These are phyloP conservation scores for Falco rusticolus DNA, from an alignment of 2,797 vertebrate genomes.

Conservation along the genomic window DNA sequence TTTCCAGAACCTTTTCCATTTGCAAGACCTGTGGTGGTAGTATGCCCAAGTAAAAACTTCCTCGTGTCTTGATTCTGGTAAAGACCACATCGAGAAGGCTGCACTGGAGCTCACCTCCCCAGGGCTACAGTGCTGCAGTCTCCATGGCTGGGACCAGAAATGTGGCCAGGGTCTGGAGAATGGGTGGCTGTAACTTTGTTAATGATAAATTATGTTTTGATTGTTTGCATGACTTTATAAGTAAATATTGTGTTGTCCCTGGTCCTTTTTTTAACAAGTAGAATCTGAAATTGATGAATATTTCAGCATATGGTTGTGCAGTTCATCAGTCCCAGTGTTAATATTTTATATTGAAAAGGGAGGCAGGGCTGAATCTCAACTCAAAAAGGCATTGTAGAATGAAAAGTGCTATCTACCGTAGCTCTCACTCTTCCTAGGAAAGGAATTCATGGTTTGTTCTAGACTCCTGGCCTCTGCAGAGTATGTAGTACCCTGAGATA, in stretches of 20 bases:
- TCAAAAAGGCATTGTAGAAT: not conserved
- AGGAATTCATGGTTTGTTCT: not conserved
- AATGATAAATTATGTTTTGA: not conserved
- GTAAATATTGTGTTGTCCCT: not conserved
- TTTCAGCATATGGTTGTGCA: not conserved
- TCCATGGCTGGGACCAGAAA: not conserved
- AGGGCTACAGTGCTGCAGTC: not conserved
- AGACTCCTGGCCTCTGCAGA: not conserved
- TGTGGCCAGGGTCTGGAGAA: not conserved
- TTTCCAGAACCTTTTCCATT: not conserved
- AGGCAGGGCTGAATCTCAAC: not conserved
- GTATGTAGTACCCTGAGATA: not conserved
- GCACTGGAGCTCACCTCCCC: not conserved
- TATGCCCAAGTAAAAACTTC: not conserved
- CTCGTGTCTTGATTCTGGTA: not conserved
- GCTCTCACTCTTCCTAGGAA: not conserved
- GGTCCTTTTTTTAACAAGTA: not conserved
- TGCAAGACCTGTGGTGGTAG: not conserved
- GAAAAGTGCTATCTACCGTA: not conserved
- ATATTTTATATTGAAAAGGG: not conserved
- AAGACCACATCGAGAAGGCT: not conserved
- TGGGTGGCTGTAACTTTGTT: not conserved
- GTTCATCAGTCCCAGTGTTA: not conserved
- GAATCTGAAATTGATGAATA: not conserved
- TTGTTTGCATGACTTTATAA: not conserved